A percentile compares a stretch with the other conserved stretches of the same genome.
These are phyloP conservation scores for Lissonota sp. DNA, from an alignment of 2,888 invertebrate genomes.

Conservation along the genomic window DNA sequence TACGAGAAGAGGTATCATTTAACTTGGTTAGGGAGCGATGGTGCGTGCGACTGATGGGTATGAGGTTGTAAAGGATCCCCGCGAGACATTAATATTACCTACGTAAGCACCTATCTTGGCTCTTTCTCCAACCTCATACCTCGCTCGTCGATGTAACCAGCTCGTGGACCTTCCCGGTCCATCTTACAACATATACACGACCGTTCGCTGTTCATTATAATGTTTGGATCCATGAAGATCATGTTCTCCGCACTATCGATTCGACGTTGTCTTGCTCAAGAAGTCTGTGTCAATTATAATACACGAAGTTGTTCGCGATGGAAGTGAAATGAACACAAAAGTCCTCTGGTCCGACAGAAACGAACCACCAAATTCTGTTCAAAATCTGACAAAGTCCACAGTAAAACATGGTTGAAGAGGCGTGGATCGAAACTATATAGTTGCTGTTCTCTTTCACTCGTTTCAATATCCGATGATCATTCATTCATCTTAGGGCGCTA, in stretches of 20 bases:
- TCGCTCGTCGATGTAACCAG: constrained; percentile 44
- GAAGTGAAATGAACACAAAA: constrained; percentile 16
- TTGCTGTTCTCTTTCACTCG: constrained; percentile 5
- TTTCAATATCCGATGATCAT: constrained; percentile 33
- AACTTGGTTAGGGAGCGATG: constrained; percentile 79
- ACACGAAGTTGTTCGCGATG: background rate
- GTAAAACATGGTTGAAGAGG: constrained; percentile 7
- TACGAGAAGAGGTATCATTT: constrained; percentile 76
- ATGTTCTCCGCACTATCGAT: constrained; percentile 25
- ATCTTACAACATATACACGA: background rate
- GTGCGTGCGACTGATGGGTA: constrained; percentile 79
- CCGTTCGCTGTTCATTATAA: too few species aligned
- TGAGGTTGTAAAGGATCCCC: constrained; percentile 79
- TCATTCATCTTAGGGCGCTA: constrained; percentile 42
- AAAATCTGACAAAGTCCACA: background rate
- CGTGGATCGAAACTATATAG: constrained; percentile 23
- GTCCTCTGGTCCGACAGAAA: background rate
- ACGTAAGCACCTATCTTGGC: constrained; percentile 71
- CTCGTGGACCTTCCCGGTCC: constrained; percentile 12
- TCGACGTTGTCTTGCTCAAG: constrained; percentile 21
- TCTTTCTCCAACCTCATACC: constrained; percentile 33
- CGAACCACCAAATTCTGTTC: background rate
- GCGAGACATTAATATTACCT: constrained; percentile 79
- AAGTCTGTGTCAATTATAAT: constrained; percentile 51
- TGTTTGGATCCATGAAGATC: constrained; percentile 4